These are phyloP conservation scores for Ischnus inquisitorius DNA, from an alignment of 2,888 invertebrate genomes.

Conservation along the genomic window DNA sequence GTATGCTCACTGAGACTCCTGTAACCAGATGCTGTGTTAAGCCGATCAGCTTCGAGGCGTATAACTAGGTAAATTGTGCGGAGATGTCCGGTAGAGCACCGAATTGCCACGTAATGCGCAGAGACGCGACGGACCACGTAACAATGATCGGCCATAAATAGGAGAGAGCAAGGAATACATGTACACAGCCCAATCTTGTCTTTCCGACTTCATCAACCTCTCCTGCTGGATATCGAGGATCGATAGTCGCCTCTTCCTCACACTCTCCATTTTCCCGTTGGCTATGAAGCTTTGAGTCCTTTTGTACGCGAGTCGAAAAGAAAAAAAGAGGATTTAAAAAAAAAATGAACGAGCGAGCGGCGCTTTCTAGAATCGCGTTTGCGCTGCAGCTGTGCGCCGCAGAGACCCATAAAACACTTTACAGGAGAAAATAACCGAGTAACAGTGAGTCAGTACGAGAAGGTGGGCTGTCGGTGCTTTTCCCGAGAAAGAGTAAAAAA, in stretches of 20 bases:
- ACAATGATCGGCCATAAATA: conserved; percentile 24
- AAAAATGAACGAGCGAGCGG: conserved; percentile 19
- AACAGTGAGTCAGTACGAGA: background rate
- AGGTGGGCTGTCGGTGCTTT: conserved; percentile 23
- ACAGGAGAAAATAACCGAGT: conserved; percentile 6
- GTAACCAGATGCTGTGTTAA: background rate
- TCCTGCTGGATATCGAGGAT: conserved; percentile 36
- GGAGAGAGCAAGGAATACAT: background rate
- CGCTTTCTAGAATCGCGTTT: conserved; percentile 51
- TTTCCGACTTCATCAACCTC: background rate
- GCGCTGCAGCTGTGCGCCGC: conserved; percentile 61
- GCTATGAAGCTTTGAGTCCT: conserved; percentile 33
- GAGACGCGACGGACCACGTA: conserved; percentile 21
- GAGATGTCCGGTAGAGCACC: background rate
- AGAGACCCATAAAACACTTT: conserved; percentile 64
- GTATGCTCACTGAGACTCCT: background rate
- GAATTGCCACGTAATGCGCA: conserved; percentile 10
- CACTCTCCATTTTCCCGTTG: conserved; percentile 7
- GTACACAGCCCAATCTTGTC: background rate
- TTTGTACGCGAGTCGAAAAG: conserved; percentile 22
- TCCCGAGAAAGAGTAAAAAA: background rate
- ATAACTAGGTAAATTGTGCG: conserved; percentile 17
- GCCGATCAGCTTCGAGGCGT: background rate
- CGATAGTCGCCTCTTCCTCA: conserved; percentile 39
- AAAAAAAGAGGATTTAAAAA: conserved; percentile 15